These are phyloP conservation scores for Opisthocomus hoazin DNA, from an alignment of 2,113 vertebrate genomes.

Conservation along the genomic window DNA sequence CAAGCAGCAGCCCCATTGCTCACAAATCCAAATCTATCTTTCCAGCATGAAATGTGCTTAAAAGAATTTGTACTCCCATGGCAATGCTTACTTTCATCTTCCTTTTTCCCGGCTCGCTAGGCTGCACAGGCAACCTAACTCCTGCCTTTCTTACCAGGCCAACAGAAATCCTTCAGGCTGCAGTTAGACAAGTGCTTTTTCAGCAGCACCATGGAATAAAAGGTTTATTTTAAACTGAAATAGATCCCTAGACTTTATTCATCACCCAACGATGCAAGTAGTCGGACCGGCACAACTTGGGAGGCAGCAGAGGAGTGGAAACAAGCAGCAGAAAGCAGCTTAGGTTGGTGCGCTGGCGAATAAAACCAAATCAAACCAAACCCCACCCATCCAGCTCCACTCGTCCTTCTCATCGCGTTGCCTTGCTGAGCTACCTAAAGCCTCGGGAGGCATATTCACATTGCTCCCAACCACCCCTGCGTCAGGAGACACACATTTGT, in stretches of 20 bases:
- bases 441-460: background rate
- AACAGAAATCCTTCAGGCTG: background rate
- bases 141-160: background rate
- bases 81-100: background rate
- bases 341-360: background rate
- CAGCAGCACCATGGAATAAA: background rate
- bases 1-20: background rate
- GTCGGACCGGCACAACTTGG: background rate
- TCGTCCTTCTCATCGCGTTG: background rate
- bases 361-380: background rate
- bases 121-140: background rate
- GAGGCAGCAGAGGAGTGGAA: background rate
- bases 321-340: background rate
- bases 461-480: background rate
- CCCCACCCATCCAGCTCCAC: background rate
- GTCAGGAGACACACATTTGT: background rate
- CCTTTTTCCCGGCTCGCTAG: background rate
- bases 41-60: background rate
- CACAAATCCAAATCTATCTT: background rate
- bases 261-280: background rate
- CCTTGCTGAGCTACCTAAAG: background rate
- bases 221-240: background rate
- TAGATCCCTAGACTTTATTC: background rate
- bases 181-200: background rate
- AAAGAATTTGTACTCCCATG: background rate